Base-by-base conservation (phyloP, 2,797 vertebrate genomes). In the Notoglanidium macrostoma region DNA sequence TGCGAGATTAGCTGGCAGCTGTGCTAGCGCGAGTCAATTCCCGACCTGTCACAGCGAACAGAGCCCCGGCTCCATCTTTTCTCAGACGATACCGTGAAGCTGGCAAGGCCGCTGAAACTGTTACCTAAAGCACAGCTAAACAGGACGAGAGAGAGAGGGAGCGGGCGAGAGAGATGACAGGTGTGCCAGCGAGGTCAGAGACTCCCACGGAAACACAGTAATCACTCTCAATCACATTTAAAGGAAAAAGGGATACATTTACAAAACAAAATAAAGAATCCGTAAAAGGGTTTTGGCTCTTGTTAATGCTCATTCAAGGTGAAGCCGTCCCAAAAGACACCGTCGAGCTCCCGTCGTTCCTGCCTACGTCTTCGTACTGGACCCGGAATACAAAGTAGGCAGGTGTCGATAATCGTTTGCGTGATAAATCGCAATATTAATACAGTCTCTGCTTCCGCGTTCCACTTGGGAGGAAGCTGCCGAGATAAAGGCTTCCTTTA, bases 61-160 rank as follows among this genome's bases (percentile, higher is more conserved):
- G 74, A 83, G 40, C 11, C 15, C 35, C 6, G 84, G 65, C 87
- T 90, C 80, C 72, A 19, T 84, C 84, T 86, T 8, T 29, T 55
- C 88, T 63, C 80, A 35, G 84, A 82, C 51, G 70, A 83, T 73
- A 67, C 54, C 63, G 76, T 59, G 63, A 89, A 87, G 81, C 90
- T 87, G 86, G 76, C 86, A 90, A 49, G 73, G 51, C 72, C 73
- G n/a, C 90, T 51, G 51, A 61, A 77, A 61, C 5, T 59, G 49
- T 72, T 63, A 76, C 55, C 51, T 82, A 63, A 72, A 49, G 79
- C 78, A 57, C 86, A 90, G 88, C 9, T n/a, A 77, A 46, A 76
- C 5, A 54, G 51, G 55, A n/a, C 32, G 49, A 54, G 74, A 32
- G 49, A 17, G 40, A 26, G 19, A 46, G 19, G 21, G 40, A 21